A percentile compares a stretch with the other conserved stretches of the same genome.
Evolutionary conservation across 2,797 vertebrate species (phyloP).

Genomic region (Gobio occitaniae): DNA sequence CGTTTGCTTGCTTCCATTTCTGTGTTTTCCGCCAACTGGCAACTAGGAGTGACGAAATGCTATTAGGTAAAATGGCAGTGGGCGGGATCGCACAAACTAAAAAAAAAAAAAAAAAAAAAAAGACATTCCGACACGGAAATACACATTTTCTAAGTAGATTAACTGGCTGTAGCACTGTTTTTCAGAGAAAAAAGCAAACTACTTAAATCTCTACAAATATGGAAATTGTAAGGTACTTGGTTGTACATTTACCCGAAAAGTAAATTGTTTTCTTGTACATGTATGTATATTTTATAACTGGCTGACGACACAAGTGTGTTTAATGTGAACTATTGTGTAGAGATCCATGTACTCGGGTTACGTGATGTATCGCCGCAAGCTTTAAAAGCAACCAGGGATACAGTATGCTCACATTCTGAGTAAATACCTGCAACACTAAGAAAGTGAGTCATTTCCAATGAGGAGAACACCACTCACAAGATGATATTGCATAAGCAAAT

Average conservation of each 20-base stretch:
- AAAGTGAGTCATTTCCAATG: constrained; percentile 27
- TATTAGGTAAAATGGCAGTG: not conserved
- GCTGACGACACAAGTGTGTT: not conserved
- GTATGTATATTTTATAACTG: not conserved
- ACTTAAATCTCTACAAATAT: not conserved
- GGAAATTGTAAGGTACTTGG: not conserved
- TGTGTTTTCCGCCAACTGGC: not conserved
- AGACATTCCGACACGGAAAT: too few species aligned
- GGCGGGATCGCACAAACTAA: not conserved
- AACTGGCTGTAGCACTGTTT: not conserved
- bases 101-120: not conserved
- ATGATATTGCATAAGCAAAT: constrained; percentile 28
- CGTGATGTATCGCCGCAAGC: not conserved
- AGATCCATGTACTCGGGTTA: not conserved
- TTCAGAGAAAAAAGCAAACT: not conserved
- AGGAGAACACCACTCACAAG: constrained; percentile 28
- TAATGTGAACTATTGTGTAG: constrained; percentile 2
- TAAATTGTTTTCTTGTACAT: not conserved
- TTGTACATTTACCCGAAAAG: not conserved
- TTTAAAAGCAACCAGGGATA: not conserved
- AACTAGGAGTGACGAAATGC: not conserved
- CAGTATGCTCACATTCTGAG: constrained; percentile 13
- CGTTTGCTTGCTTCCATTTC: not conserved
- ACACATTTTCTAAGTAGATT: not conserved
- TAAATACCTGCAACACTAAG: constrained; percentile 26